Evolutionary conservation across 2,888 invertebrate genomes (phyloP).

Genomic region (Chaetogeoica ovagalla): DNA sequence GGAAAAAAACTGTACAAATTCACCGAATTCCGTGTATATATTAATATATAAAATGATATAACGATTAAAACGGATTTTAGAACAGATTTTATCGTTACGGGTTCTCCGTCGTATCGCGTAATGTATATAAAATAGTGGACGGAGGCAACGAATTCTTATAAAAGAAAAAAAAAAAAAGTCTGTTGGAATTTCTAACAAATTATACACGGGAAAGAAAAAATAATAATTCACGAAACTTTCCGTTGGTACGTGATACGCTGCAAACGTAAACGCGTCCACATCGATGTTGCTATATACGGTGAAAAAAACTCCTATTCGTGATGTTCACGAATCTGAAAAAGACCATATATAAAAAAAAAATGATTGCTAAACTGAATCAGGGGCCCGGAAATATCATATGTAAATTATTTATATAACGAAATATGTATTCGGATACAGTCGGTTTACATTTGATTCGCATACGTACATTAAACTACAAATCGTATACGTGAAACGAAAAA

Average conservation of each 20-base stretch:
- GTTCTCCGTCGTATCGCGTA: too few relatives aligned
- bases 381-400: background rate
- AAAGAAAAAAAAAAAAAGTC: background rate
- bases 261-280: background rate
- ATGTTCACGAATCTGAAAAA: background rate
- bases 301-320: background rate
- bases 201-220: background rate
- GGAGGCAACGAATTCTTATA: background rate
- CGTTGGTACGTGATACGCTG: constrained; percentile 12
- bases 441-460: background rate
- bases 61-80: too few relatives aligned
- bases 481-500: too few relatives aligned
- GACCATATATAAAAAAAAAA: constrained; percentile 1
- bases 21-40: too few relatives aligned
- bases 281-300: too few relatives aligned
- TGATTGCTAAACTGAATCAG: background rate
- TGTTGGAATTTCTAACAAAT: background rate
- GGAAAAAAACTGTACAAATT: too few relatives aligned
- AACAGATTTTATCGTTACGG: too few relatives aligned
- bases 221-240: constrained; percentile 14
- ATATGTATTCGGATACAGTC: background rate
- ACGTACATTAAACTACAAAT: background rate
- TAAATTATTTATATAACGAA: constrained; percentile 2
- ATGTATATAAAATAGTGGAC: too few relatives aligned
- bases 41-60: too few relatives aligned